phyloP scores from a whole-genome alignment of 2,888 invertebrate genomes.

The Tryphoninae sp. region DNA sequence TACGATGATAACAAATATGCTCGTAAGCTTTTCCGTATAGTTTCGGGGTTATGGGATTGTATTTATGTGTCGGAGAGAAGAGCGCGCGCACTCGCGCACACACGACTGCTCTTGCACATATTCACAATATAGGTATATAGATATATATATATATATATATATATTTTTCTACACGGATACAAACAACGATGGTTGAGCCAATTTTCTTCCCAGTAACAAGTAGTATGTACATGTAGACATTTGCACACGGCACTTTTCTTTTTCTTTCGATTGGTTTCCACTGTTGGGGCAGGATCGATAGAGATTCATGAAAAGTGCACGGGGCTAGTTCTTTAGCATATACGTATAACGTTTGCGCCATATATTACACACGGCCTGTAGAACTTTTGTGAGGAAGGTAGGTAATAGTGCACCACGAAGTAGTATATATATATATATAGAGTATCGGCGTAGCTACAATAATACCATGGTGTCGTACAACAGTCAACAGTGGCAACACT shows the following conservation, averaged over 20 bases:
- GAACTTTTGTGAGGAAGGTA: not conserved
- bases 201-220: no score
- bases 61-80: not conserved
- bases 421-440: constrained; percentile 17
- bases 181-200: not conserved
- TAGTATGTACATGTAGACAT: not conserved
- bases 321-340: not conserved
- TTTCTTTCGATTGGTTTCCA: not conserved
- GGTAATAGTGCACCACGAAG: not conserved
- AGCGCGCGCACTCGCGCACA: not conserved
- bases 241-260: not conserved
- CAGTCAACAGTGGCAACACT: constrained; percentile 71
- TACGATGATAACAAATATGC: constrained; percentile 15
- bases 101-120: not conserved
- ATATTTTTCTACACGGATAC: not conserved
- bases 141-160: not conserved
- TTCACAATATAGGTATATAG: not conserved
- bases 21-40: constrained; percentile 28
- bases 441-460: constrained; percentile 24
- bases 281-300: not conserved
- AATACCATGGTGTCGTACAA: constrained; percentile 18
- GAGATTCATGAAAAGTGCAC: not conserved
- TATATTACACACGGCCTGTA: not conserved
- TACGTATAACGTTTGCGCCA: not conserved
- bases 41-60: not conserved